Base-by-base conservation (phyloP, 2,113 vertebrate species). In the Leptocoma aspasia region DNA sequence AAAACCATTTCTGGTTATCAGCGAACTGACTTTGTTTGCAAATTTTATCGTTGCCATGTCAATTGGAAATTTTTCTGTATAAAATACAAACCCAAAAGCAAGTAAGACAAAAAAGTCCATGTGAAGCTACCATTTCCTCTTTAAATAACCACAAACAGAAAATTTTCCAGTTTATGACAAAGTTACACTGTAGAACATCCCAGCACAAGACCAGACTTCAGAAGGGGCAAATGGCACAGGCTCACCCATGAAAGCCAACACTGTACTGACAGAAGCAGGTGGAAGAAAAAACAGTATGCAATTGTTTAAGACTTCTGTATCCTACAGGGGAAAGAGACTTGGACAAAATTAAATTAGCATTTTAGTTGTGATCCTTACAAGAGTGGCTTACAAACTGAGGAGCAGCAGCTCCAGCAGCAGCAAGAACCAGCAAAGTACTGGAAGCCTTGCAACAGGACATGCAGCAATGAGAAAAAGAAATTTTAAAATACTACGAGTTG, bases 391-490 rank as follows among this genome's bases (percentile, higher is more conserved):
- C 9, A 41, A 28, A 81, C 1, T 12, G 31, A 65, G 26, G 17
- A 81, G 41, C 37, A 86, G 68, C 72, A 81, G 72, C 56, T 83
- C 61, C 27, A 41, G 59, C 87, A 96, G 85, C 23, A 15, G 95
- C 75, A 91, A 54, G n/a, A 95, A 86, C 52, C 33, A 15, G 80
- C 26, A 27, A 75, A 47, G 89, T 64, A 4, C 18, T 65, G 59
- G 11, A 92, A 86, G 81, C 94, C 92, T 91, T 92, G 73, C 60
- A 95, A 63, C 64, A 94, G 93, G 88, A 93, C 50, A 69, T 37
- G 28, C 80, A 90, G 82, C 82, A 73, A 53, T n/a, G 68, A 78
- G 71, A 79, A 88, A 92, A 85, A 61, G 24, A 44, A 59, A 89
- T 76, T 77, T 77, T 77, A 26, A 95, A 93, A 57, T 84, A 61